A percentile compares a stretch with the other conserved stretches of the same genome.
Evolutionary conservation across 2,113 vertebrate genomes (phyloP).

Genomic region (Mustela nigripes): DNA sequence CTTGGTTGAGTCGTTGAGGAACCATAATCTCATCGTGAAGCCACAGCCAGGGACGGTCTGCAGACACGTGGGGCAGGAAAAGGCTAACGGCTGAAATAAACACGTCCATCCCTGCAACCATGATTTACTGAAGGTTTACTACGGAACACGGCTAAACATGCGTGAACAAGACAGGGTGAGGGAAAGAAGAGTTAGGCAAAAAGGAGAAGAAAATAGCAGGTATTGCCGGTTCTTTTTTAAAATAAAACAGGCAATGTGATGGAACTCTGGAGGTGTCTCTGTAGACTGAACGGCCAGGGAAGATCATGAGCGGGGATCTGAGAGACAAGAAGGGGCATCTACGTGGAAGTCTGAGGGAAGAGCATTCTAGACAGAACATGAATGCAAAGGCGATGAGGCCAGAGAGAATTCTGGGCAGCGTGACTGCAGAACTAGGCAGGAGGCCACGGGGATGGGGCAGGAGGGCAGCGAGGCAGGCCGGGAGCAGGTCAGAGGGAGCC

Average conservation of each 20-base stretch:
- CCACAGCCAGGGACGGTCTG: neutral
- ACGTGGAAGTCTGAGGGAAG: neutral
- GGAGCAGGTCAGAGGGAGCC: neutral
- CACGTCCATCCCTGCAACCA: neutral
- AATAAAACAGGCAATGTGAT: neutral
- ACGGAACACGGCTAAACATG: neutral
- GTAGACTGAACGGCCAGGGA: neutral
- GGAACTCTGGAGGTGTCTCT: neutral
- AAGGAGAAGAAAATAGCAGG: neutral
- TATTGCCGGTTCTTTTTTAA: neutral
- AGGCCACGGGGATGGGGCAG: neutral
- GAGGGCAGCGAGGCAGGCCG: neutral
- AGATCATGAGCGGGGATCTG: neutral
- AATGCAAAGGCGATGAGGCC: neutral
- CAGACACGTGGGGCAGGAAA: neutral
- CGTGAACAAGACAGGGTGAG: neutral
- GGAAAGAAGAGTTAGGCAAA: neutral
- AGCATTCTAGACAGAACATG: neutral
- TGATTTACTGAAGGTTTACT: neutral
- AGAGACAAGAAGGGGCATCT: neutral
- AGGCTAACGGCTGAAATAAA: neutral
- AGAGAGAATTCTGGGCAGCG: neutral
- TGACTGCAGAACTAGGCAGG: neutral
- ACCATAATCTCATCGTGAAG: neutral
- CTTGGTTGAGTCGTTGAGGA: neutral